Conservation (phyloP, 2,797 vertebrate species). For the Propithecus perrieri region DNA sequence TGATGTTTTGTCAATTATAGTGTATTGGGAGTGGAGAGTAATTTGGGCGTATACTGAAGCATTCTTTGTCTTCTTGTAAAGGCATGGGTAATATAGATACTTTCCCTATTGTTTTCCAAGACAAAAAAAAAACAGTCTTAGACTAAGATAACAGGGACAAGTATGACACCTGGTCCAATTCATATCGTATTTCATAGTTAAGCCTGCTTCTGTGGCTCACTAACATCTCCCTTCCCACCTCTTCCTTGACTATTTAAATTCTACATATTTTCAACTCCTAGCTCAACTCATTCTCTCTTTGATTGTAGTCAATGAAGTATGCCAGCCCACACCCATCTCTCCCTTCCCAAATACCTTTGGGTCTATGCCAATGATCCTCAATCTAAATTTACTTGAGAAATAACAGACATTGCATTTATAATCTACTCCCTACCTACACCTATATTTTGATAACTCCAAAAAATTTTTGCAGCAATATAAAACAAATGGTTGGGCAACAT, state of each 20-base stretch:
- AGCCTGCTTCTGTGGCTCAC: not conserved
- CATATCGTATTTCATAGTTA: not conserved
- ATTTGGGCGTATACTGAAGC: not conserved
- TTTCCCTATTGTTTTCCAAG: not conserved
- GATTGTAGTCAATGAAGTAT: not conserved
- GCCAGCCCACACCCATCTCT: not conserved
- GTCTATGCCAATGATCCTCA: not conserved
- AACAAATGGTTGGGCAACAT: not conserved
- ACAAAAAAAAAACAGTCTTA: not conserved
- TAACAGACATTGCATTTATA: not conserved
- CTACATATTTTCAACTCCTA: not conserved
- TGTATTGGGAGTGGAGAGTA: not conserved
- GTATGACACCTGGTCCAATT: not conserved
- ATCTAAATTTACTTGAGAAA: not conserved
- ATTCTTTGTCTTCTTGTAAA: not conserved
- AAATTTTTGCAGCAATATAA: not conserved
- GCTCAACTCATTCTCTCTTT: not conserved
- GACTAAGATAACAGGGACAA: not conserved
- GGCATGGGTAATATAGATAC: not conserved
- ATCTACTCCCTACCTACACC: not conserved
- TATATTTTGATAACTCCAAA: not conserved
- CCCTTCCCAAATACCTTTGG: not conserved
- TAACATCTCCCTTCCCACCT: not conserved
- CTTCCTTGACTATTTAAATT: not conserved
- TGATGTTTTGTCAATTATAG: not conserved